Base-by-base conservation (phyloP, 2,888 invertebrate species). In the Teleogryllus oceanicus region DNA sequence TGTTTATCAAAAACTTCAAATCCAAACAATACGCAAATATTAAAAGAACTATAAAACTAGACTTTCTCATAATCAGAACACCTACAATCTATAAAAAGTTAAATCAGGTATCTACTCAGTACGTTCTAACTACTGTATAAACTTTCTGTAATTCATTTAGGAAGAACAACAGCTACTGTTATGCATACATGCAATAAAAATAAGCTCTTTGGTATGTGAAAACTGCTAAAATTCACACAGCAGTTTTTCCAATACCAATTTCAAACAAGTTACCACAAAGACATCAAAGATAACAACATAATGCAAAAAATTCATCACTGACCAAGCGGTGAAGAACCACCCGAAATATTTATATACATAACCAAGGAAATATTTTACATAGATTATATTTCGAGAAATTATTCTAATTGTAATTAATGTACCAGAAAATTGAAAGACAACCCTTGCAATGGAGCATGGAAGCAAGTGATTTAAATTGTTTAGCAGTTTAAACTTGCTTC, bases 21-120 rank as follows among this genome's bases (percentile, higher is more conserved):
- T 49, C 49, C 77, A 77, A 77, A 80, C 80, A 80, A 76, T 76
- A 78, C 79, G 74, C 75, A 76, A 80, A 49, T 80, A 79, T 78
- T 50, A 80, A 80, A 81, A 81, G 77, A 81, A 81, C 80, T 79
- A 81, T 77, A 81, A 80, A 81, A 80, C 80, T 81, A 81, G 37
- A 78, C 37, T 75, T 74, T 78, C 37, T 37, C 37, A 77, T 50
- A 50, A 37, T 76, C 20, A 50, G 50, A 49, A 75, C 51, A 62
- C n/a, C 80, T 80, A 80, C 49, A 75, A 75, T 76, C 80, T 78
- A 80, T 78, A 78, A 50, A 78, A 80, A 78, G 75, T 76, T 79
- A 80, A 79, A 81, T 79, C 79, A 79, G 77, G 76, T 77, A 62
- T 79, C 80, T 80, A 80, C 76, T 78, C 74, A 80, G 78, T 75